Evolutionary conservation across 2,113 vertebrate species (phyloP).

Genomic region (Lepus timidus): DNA sequence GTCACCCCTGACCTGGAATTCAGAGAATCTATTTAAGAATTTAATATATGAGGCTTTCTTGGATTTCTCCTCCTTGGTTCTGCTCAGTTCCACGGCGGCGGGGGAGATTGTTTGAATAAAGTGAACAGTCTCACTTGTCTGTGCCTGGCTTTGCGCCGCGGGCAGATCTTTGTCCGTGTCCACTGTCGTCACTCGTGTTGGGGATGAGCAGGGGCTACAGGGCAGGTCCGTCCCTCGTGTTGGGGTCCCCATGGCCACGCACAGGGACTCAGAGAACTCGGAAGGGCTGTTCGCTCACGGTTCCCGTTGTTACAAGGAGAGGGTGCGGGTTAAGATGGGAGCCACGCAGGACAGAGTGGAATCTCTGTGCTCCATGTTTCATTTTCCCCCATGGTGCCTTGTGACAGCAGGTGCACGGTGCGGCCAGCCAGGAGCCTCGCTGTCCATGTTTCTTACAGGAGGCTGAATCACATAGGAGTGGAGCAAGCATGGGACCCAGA

Average conservation of each 20-base stretch:
- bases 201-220: background rate
- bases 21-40: constrained; percentile 88
- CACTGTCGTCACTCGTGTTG: background rate
- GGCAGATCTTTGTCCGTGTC: background rate
- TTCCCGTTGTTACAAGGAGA: fast-evolving
- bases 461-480: background rate
- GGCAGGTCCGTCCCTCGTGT: background rate
- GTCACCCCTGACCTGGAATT: constrained; percentile 61
- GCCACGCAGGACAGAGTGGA: fast-evolving
- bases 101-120: constrained; percentile 81
- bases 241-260: background rate
- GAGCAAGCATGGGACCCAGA: background rate
- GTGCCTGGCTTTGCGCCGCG: background rate
- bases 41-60: constrained; percentile 87
- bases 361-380: fast-evolving
- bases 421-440: background rate
- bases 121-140: constrained; percentile 4
- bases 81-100: constrained; percentile 51
- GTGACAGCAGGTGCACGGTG: fast-evolving
- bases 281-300: background rate
- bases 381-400: fast-evolving
- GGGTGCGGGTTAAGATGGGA: background rate
- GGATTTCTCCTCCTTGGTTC: constrained; percentile 3
- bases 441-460: no score
- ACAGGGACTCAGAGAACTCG: background rate